Base-by-base conservation (phyloP, 1,140 invertebrate genomes). In the Ceratitis capitata region DNA sequence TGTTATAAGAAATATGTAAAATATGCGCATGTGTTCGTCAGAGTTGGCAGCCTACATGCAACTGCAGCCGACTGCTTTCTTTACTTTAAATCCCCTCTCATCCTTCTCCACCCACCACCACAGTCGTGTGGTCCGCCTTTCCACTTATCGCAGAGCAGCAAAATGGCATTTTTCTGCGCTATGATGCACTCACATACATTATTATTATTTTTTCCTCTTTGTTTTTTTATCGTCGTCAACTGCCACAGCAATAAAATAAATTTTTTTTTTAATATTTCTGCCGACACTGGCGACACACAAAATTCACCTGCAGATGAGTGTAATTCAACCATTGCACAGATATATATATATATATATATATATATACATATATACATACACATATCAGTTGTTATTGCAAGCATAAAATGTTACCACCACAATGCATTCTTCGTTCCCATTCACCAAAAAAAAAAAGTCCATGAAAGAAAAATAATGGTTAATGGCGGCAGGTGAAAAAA, bases 401-500 rank as follows among this genome's bases (percentile, higher is more conserved):
- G 42, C 42, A 78, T 78, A 78, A 78, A 78, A 78, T 78, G 39
- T 45, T 78, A 23, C 69, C 69, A 23, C 69, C 69, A 45, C 69
- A 42, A 45, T 42, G 35, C 69, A 35, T 45, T 45, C 69, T 42
- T 16, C 69, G 23, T 45, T 45, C 69, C 23, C 39, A 69, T 35
- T 32, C 6, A 39, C 69, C 3, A 45, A 45, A 74, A 56, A 56
- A 56, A 2, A n/a, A 45, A 78, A 74, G 45, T 47, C 39, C 39
- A 26, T 45, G 12, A 78, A 45, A 45, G 35, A 78, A 78, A 45
- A n/a, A n/a, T n/a, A n/a, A n/a, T n/a, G n/a, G n/a, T n/a, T 78
- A 78, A 78, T 78, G 69, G 35, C 69, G 39, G 39, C 10, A 78
- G 69, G 42, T 78, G 39, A 78, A 78, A 78, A 78, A 78, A 83